phyloP scores from a whole-genome alignment of 2,888 invertebrate species.

The Trachelus stipa region DNA sequence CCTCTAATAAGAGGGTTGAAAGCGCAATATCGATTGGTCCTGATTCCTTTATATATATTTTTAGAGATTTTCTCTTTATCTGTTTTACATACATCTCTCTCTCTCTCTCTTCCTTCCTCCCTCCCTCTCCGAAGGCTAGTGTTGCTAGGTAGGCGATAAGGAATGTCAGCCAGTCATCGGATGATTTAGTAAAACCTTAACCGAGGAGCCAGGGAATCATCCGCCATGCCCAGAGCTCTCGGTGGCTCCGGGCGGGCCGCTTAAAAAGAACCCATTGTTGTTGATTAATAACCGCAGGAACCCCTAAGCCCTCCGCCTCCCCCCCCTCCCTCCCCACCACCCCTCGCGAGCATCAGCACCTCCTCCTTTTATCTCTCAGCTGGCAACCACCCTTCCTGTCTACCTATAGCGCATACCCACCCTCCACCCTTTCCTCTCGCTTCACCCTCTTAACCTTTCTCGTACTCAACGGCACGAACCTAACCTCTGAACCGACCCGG shows the following conservation, averaged over 20 bases:
- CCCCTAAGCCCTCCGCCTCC: neutral
- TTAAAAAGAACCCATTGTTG: constrained; percentile 20
- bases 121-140: neutral
- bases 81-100: constrained; percentile 7
- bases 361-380: neutral
- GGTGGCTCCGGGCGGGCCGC: constrained; percentile 13
- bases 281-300: constrained; percentile 22
- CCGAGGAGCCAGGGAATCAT: neutral
- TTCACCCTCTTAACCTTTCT: neutral
- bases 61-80: constrained; percentile 12
- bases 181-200: constrained; percentile 18
- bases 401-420: neutral
- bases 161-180: constrained; percentile 17
- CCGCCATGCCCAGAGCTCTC: neutral
- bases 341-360: neutral
- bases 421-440: neutral
- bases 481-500: neutral
- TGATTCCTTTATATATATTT: neutral
- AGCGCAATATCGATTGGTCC: constrained; percentile 4
- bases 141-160: constrained; percentile 17
- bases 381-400: constrained; percentile 2
- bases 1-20: neutral
- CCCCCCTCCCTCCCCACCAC: neutral
- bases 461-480: neutral
- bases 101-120: constrained; percentile 9